These are phyloP conservation scores for Rotaria macrura DNA, from an alignment of 2,888 invertebrate genomes.

Conservation along the genomic window DNA sequence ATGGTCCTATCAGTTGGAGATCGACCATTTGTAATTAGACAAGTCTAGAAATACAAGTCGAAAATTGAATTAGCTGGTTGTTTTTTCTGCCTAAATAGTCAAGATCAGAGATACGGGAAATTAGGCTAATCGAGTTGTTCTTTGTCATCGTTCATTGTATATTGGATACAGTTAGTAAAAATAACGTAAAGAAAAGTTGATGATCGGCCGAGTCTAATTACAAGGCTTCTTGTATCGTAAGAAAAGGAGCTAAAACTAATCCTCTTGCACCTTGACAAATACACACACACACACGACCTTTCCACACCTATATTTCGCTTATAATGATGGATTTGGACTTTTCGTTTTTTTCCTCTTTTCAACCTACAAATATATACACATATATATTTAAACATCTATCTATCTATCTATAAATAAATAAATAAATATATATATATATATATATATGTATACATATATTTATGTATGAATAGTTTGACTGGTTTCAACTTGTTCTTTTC, in stretches of 20 bases:
- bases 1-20: neutral
- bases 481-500: neutral
- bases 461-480: neutral
- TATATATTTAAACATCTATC: too few species aligned
- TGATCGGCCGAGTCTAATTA: neutral
- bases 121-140: constrained; percentile 3
- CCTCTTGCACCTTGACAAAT: neutral
- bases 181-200: neutral
- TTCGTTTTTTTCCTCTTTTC: neutral
- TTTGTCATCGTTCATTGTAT: neutral
- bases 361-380: neutral
- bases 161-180: neutral
- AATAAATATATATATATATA: too few species aligned
- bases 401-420: too few species aligned
- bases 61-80: neutral
- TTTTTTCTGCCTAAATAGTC: neutral
- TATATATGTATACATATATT: neutral
- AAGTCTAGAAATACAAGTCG: neutral
- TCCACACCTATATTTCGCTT: neutral
- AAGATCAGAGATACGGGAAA: constrained; percentile 12
- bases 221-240: neutral
- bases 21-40: neutral
- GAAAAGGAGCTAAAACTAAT: constrained; percentile 12
- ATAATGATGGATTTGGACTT: constrained; percentile 3
- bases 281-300: neutral